phyloP scores from a whole-genome alignment of 2,888 invertebrate species.

The Ectropis crepuscularia region DNA sequence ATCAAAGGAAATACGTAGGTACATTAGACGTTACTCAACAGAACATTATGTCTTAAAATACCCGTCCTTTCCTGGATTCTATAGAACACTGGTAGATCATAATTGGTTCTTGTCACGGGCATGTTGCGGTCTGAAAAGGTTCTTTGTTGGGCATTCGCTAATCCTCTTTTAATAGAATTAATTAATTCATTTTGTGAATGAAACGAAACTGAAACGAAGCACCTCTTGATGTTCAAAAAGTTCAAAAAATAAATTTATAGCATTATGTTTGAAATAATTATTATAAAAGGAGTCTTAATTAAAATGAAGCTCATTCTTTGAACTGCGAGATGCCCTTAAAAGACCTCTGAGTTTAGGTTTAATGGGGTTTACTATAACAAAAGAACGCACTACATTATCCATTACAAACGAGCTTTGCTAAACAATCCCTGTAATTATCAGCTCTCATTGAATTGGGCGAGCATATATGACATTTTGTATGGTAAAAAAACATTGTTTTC shows the following conservation, averaged over 20 bases:
- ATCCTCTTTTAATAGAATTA: slow-evolving; percentile 26
- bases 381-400: too few species aligned
- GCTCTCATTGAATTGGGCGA: too few species aligned
- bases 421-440: too few species aligned
- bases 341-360: neutral
- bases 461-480: too few species aligned
- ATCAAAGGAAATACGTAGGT: neutral
- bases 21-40: slow-evolving; percentile 13
- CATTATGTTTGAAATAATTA: slow-evolving; percentile 3
- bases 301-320: slow-evolving; percentile 1
- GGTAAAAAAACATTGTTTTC: too few species aligned
- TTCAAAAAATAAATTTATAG: slow-evolving; percentile 1
- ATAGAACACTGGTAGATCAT: slow-evolving; percentile 27
- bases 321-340: slow-evolving; percentile 4
- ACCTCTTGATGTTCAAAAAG: slow-evolving; percentile 6
- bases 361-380: neutral
- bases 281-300: neutral
- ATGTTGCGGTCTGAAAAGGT: slow-evolving; percentile 26
- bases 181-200: slow-evolving; percentile 23
- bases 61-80: slow-evolving; percentile 26
- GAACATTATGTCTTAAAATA: slow-evolving; percentile 23
- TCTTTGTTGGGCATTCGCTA: slow-evolving; percentile 22
- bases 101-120: slow-evolving; percentile 40
- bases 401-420: too few species aligned
- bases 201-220: slow-evolving; percentile 12